phyloP scores from a whole-genome alignment of 1,140 invertebrate genomes.

The Acromyrmex heyeri region DNA sequence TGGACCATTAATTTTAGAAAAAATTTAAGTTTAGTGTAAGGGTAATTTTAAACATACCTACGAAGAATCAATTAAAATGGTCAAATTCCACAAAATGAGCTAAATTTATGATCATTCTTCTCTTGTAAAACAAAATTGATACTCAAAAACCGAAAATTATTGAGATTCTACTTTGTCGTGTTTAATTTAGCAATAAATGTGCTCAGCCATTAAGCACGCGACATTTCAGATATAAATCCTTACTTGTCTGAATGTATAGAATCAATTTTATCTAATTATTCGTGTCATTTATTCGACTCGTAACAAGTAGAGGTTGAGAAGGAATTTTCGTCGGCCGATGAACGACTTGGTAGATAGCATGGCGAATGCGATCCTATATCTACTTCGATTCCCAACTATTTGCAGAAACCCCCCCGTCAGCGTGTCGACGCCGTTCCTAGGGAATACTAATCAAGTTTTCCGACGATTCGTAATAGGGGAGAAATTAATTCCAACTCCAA shows the following conservation, averaged over 20 bases:
- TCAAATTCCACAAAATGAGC: no score
- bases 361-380: conserved; percentile 59
- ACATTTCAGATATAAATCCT: conserved; percentile 2
- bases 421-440: conserved; percentile 66
- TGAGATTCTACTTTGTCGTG: background rate
- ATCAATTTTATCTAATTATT: conserved; percentile 59
- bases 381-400: conserved; percentile 72
- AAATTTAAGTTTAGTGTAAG: no score
- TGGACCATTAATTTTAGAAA: no score
- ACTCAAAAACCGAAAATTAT: conserved; percentile 2
- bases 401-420: conserved; percentile 72
- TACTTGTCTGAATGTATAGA: background rate
- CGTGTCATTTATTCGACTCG: conserved; percentile 47
- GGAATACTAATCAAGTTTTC: conserved; percentile 78
- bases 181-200: conserved; percentile 32
- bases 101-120: background rate
- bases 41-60: no score
- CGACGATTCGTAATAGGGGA: conserved; percentile 69
- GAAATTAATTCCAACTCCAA: conserved; percentile 80
- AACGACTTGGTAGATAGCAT: conserved; percentile 51
- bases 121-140: background rate
- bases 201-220: background rate
- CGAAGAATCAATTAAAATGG: no score
- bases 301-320: conserved; percentile 56
- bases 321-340: conserved; percentile 47